These are phyloP conservation scores for Taenioides sp. DNA, from an alignment of 2,797 vertebrate species.

Conservation along the genomic window DNA sequence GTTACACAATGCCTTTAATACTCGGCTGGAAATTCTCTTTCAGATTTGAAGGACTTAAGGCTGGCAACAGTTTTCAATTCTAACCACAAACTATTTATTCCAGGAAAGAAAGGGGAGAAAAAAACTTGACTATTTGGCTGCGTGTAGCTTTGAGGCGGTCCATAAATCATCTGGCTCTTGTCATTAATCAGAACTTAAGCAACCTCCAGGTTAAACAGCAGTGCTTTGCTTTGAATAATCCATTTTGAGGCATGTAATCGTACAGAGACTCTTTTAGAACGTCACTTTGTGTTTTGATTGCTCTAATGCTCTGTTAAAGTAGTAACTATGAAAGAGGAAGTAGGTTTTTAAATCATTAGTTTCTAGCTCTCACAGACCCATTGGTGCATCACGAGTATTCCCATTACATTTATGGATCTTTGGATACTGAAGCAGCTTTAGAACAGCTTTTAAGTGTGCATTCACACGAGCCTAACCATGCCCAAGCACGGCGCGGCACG, in stretches of 20 bases:
- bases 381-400: neutral
- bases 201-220: slow-evolving; percentile 40
- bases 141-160: slow-evolving; percentile 20
- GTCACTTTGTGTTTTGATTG: slow-evolving; percentile 9
- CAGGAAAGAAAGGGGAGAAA: neutral
- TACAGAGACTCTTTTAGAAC: slow-evolving; percentile 13
- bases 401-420: neutral
- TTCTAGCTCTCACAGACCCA: neutral
- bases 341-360: neutral
- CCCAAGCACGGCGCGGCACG: too few relatives aligned
- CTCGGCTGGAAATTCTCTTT: neutral
- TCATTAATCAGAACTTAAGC: slow-evolving; percentile 39
- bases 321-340: neutral
- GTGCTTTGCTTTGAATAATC: slow-evolving; percentile 47
- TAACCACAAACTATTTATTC: neutral
- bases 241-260: slow-evolving; percentile 25
- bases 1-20: too few relatives aligned
- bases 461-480: too few relatives aligned
- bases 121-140: neutral
- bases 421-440: neutral
- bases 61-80: neutral
- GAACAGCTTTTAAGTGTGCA: too few relatives aligned
- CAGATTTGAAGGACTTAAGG: too few relatives aligned
- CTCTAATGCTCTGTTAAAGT: neutral
- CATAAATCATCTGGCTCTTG: slow-evolving; percentile 41